Evolutionary conservation across 2,888 invertebrate genomes (phyloP).

Genomic region (Lithophane ornitopus): DNA sequence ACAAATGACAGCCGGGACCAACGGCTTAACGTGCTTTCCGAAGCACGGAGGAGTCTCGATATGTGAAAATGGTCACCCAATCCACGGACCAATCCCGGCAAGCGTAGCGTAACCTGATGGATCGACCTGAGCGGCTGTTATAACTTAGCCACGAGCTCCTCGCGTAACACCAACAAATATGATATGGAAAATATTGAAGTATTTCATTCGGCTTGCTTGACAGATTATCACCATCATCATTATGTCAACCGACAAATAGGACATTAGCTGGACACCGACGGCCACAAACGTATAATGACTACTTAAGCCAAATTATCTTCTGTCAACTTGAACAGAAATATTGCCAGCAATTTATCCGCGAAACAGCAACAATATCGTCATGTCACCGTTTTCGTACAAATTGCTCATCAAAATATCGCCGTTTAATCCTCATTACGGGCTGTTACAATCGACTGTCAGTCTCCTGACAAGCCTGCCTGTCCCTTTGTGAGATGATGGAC

Average conservation of each 20-base stretch:
- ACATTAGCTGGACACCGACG: slow-evolving; percentile 41
- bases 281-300: slow-evolving; percentile 39
- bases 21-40: no score
- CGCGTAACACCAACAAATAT: background rate
- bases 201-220: slow-evolving; percentile 39
- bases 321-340: slow-evolving; percentile 53
- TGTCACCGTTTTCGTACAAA: slow-evolving; percentile 63
- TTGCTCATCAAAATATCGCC: slow-evolving; percentile 70
- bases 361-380: slow-evolving; percentile 47
- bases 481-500: slow-evolving; percentile 80
- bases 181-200: slow-evolving; percentile 16
- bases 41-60: no score
- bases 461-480: slow-evolving; percentile 61
- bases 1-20: no score
- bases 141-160: no score
- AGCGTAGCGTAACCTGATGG: no score
- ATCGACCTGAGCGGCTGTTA: no score
- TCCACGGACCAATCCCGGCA: no score
- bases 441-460: slow-evolving; percentile 70
- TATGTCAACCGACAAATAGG: slow-evolving; percentile 37
- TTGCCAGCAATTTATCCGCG: slow-evolving; percentile 51
- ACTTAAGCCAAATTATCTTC: slow-evolving; percentile 57
- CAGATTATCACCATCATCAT: slow-evolving; percentile 52
- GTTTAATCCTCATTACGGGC: slow-evolving; percentile 71
- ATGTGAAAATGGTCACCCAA: no score